Conservation (phyloP, 2,797 vertebrate species). For the Carduelis carduelis region DNA sequence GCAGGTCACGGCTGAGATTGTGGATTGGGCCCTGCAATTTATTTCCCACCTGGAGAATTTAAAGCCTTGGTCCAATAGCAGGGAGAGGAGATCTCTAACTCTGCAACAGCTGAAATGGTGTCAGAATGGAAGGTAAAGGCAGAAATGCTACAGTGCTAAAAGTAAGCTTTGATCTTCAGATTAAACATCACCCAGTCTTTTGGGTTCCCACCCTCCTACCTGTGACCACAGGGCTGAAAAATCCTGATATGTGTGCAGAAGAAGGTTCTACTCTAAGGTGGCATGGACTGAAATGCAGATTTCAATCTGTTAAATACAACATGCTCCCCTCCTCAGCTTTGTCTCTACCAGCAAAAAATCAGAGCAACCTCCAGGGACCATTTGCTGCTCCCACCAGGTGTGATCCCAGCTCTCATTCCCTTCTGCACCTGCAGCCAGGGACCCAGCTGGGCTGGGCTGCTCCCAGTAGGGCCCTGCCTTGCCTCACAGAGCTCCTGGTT, state of each 20-base stretch:
- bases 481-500: neutral
- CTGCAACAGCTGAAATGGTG: neutral
- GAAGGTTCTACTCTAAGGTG: neutral
- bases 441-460: neutral
- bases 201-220: neutral
- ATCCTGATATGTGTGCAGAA: neutral
- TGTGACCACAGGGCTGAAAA: neutral
- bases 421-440: neutral
- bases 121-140: neutral
- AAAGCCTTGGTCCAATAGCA: neutral
- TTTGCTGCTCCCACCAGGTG: rapidly evolving
- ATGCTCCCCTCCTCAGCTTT: neutral
- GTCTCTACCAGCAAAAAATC: neutral
- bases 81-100: neutral
- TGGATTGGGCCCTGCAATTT: neutral
- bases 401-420: neutral
- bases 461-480: neutral
- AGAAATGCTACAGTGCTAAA: neutral
- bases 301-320: neutral
- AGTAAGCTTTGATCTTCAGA: neutral
- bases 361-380: neutral
- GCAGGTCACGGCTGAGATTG: neutral
- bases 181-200: neutral
- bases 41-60: neutral
- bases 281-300: neutral